Base-by-base conservation (phyloP, 2,113 vertebrate species). In the Salminus brasiliensis region DNA sequence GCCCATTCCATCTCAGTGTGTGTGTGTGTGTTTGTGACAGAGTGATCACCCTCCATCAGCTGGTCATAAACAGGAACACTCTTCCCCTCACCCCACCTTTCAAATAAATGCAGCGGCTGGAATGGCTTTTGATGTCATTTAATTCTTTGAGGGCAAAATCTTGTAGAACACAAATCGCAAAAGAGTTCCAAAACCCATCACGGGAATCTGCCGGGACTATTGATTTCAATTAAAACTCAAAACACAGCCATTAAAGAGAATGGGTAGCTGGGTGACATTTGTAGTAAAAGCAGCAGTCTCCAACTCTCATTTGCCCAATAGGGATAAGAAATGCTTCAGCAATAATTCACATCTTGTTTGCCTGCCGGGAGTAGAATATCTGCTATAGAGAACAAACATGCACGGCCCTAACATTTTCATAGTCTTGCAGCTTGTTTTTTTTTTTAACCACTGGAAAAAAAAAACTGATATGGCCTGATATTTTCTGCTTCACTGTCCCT, bases 201-300 rank as follows among this genome's bases (percentile, higher is more conserved):
- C 29, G 18, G 45, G 59, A 82, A 80, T 73, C 68, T 23, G 32
- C 9, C 34, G 68, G 52, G 74, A 45, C 52, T 75, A 76, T 85
- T 73, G 72, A 85, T 80, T 79, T 76, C 53, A 68, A 76, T 76
- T 62, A 75, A 76, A 79, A 60, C 74, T 52, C 45, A 59, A 72
- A 79, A 80, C 23, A 55, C 32, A 63, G 52, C 76, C 71, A 79
- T 79, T 82, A 65, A 67, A 47, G 32, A 90, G 73, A 89, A 84
- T 78, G 79, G 73, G 81, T 77, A 84, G 79, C 83, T 83, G 65
- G 84, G 86, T 88, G 88, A 90, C 90, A 60, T 66, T 53, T 49
- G 18, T 67, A 34, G n/a, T 76, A 39, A 75, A 79, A 73, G 65
- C 47, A 73, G 6, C 59, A 15, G 25, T 47, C 27, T 47, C 47